Conservation (phyloP, 1,140 invertebrate species). For the Macrocentrus cingulum region DNA sequence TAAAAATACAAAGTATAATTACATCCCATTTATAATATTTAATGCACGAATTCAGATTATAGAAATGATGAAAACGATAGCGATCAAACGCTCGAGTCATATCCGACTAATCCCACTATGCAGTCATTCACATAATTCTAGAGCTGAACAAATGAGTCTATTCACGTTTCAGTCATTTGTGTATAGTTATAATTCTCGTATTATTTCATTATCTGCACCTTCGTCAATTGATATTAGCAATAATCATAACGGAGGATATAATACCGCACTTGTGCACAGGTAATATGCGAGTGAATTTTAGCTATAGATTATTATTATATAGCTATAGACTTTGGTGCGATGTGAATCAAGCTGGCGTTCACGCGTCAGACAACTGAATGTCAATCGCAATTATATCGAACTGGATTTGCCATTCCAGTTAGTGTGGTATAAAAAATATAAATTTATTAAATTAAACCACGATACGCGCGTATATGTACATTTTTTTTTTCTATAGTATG, state of each 20-base stretch:
- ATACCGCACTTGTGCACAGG: not conserved
- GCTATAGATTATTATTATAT: not conserved
- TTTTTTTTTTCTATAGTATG: no score
- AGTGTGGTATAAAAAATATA: not conserved
- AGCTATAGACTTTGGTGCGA: not conserved
- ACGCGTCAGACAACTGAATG: no score
- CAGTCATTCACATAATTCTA: no score
- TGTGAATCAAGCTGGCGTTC: not conserved
- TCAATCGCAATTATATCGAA: no score
- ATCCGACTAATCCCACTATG: no score
- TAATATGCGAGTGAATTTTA: not conserved
- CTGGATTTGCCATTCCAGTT: not conserved
- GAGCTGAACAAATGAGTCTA: not conserved
- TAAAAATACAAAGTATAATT: no score
- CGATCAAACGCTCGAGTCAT: no score
- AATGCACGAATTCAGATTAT: no score
- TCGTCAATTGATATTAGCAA: not conserved
- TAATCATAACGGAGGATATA: not conserved
- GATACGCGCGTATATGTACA: no score
- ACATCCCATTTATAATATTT: no score
- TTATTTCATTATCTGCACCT: not conserved
- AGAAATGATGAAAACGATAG: no score
- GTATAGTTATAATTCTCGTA: not conserved
- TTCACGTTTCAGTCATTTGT: not conserved
- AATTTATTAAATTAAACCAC: no score